A percentile compares a stretch with the other conserved stretches of the same genome.
phyloP scores from a whole-genome alignment of 2,797 vertebrate species.

The Phyllotis vaccarum region DNA sequence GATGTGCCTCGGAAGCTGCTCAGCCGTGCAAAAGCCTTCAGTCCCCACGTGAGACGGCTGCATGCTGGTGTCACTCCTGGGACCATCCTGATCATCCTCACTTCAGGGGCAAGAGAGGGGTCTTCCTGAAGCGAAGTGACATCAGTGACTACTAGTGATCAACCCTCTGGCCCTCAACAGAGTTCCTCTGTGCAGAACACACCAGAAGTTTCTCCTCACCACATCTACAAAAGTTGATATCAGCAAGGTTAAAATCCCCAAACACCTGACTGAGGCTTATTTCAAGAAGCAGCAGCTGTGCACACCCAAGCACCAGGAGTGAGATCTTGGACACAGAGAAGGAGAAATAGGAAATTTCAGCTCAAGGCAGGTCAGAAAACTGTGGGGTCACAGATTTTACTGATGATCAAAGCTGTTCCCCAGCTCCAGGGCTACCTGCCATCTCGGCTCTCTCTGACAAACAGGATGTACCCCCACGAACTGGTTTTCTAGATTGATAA shows the following conservation, averaged over 20 bases:
- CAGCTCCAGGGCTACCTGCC: not conserved
- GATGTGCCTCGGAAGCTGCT: not conserved
- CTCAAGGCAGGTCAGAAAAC: not conserved
- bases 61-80: not conserved
- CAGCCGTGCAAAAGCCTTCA: not conserved
- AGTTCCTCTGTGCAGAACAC: not conserved
- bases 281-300: not conserved
- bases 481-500: not conserved
- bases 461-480: not conserved
- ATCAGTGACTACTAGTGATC: not conserved
- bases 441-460: not conserved
- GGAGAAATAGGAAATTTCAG: not conserved
- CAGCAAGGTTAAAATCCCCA: not conserved
- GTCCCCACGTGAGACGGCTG: not conserved
- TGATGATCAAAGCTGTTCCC: not conserved
- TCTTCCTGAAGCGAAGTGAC: not conserved
- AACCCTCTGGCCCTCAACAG: not conserved
- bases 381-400: not conserved
- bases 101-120: not conserved
- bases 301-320: not conserved
- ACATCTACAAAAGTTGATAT: not conserved
- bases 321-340: not conserved
- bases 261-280: not conserved
- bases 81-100: not conserved
- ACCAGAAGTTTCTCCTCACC: not conserved